Evolutionary conservation across 1,140 invertebrate species (phyloP), one percentile per base, ranked within the genome.

Genomic region (Drosophila baimaii): DNA sequence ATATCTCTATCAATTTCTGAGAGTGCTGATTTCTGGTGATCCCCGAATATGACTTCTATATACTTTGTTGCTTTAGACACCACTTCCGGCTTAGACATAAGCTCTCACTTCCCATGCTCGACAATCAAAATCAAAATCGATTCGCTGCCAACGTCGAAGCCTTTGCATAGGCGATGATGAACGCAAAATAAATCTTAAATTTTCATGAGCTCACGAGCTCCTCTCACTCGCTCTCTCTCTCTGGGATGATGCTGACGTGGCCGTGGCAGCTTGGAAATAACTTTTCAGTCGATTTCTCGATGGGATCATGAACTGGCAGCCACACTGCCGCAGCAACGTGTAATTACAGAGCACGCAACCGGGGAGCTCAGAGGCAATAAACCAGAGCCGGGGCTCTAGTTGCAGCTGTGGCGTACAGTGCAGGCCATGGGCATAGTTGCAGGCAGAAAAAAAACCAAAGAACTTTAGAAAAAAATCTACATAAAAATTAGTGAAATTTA

Each of bases 311-410:
- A 61, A 49, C 37, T 68, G 54, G 73, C 73, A 65, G 70, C 72
- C 72, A 46, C 58, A 33, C 7, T 33, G 61, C 57, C 58, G 52
- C 43, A 63, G 13, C 62, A 29, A 43, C 49, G 61, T 77, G 79
- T 85, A 88, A 88, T 88, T 88, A 83, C 81, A 71, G 44, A 37
- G 43, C 71, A 73, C 59, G 63, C 79, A 76, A 70, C 70, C 77
- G 65, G 47, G 79, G 58, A 79, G 78, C 78, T 61, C 76, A 80
- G 81, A 80, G 72, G 76, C 76, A 88, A 83, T 89, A 89, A 89
- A 83, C 27, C 70, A 84, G 43, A 77, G 55, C 73, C 62, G 25
- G 25, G 62, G 49, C 43, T 64, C 59, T 65, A 69, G 62, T 65
- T 58, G 58, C 65, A 70, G 51, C 41, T 57, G 51, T 13, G n/a